phyloP scores from a whole-genome alignment of 2,113 vertebrate species.

The Dermatemys mawii region DNA sequence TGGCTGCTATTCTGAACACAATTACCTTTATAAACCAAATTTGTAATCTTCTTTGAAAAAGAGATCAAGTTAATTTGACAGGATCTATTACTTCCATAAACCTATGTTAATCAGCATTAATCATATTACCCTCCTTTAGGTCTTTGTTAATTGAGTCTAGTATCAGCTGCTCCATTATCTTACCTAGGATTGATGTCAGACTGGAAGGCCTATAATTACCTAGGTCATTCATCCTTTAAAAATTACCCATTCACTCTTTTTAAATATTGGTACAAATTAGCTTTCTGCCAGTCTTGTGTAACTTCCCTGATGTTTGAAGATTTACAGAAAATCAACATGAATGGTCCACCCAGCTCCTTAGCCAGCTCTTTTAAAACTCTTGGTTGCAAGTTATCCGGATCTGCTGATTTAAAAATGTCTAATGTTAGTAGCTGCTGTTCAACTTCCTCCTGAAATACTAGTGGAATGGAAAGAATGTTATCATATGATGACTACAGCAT shows the following conservation, averaged over 20 bases:
- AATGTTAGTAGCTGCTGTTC: not conserved
- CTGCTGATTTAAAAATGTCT: not conserved
- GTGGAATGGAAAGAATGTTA: not conserved
- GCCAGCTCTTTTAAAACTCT: not conserved
- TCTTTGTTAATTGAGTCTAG: not conserved
- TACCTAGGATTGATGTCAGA: not conserved
- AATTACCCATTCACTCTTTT: not conserved
- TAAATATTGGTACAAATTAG: not conserved
- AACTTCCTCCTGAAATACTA: not conserved
- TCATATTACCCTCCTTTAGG: not conserved
- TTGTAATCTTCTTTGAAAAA: not conserved
- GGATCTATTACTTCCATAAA: not conserved
- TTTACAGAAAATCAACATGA: not conserved
- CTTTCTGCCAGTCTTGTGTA: not conserved
- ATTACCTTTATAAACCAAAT: not conserved
- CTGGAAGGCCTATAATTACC: not conserved
- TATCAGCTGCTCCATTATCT: not conserved
- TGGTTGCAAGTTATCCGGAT: not conserved
- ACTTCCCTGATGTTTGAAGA: not conserved
- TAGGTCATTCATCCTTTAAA: not conserved
- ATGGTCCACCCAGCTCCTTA: not conserved
- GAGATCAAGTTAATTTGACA: not conserved
- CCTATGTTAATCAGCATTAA: not conserved
- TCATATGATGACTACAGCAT: not conserved
- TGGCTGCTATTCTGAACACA: no score